These are phyloP conservation scores for Entomobrya proxima DNA, from an alignment of 2,888 invertebrate species.

Conservation along the genomic window DNA sequence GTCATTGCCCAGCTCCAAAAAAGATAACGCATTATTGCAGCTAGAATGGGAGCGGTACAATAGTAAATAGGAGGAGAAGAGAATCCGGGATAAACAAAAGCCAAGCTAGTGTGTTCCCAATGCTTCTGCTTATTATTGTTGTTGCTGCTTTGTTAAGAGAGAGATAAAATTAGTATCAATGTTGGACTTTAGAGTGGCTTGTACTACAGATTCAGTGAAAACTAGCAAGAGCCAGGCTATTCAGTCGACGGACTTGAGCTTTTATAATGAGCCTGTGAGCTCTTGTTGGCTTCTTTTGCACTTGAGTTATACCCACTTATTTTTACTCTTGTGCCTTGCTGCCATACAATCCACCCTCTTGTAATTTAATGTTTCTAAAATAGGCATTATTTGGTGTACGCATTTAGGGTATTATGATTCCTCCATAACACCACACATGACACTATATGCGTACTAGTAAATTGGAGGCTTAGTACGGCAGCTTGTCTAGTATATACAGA, in stretches of 20 bases:
- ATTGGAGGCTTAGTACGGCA: too few species aligned
- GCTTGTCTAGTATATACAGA: too few species aligned
- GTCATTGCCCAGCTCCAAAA: conserved; percentile 28
- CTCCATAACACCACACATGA: neutral
- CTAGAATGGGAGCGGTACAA: conserved; percentile 1
- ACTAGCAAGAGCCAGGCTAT: neutral
- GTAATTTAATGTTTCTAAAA: conserved; percentile 28
- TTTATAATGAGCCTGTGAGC: conserved; percentile 20
- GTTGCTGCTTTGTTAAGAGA: conserved; percentile 25
- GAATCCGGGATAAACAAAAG: conserved; percentile 37
- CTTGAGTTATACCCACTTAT: conserved; percentile 44
- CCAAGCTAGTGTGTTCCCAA: neutral
- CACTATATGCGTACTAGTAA: neutral
- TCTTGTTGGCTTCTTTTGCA: conserved; percentile 36
- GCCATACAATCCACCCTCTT: conserved; percentile 4
- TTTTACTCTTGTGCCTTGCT: neutral
- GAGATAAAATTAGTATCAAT: conserved; percentile 47
- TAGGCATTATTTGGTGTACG: too few species aligned
- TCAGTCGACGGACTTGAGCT: neutral
- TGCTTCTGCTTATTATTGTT: conserved; percentile 5
- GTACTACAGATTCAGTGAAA: neutral
- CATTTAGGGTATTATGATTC: too few species aligned
- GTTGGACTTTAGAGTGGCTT: conserved; percentile 3
- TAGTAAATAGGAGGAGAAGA: neutral
- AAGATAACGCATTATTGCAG: conserved; percentile 36